phyloP scores from a whole-genome alignment of 2,888 invertebrate genomes.

The Acrobasis repandana region DNA sequence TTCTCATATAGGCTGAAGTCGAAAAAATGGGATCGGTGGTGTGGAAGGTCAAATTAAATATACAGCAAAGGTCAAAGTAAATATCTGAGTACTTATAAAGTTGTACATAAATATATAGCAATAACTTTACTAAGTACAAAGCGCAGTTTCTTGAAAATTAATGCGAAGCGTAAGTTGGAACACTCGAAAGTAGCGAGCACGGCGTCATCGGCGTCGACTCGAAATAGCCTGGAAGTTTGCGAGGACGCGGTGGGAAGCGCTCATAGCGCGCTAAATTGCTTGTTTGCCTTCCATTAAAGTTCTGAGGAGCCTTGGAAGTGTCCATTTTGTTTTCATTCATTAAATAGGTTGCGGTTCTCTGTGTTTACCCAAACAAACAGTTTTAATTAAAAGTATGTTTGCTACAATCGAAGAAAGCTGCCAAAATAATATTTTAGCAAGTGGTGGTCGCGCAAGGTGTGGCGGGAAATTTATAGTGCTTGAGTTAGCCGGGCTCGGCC shows the following conservation, averaged over 20 bases:
- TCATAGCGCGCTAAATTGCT: conserved; percentile 45
- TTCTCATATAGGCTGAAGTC: too few relatives aligned
- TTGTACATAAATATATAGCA: background rate
- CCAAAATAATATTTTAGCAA: conserved; percentile 39
- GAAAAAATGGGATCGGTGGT: too few relatives aligned
- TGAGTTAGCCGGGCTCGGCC: conserved; percentile 40
- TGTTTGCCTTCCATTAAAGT: conserved; percentile 48
- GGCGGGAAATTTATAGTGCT: conserved; percentile 54
- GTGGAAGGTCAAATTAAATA: too few relatives aligned
- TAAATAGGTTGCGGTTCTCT: background rate
- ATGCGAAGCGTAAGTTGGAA: conserved; percentile 9
- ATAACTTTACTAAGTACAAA: conserved; percentile 10
- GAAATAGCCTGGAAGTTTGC: conserved; percentile 42
- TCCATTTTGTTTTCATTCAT: conserved; percentile 19
- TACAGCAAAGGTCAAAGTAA: background rate
- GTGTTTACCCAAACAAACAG: conserved; percentile 1
- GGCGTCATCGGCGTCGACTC: conserved; percentile 33
- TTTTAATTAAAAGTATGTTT: background rate
- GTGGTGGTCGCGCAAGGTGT: conserved; percentile 43
- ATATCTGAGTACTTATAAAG: background rate
- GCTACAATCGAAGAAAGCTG: conserved; percentile 32
- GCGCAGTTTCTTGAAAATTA: conserved; percentile 26
- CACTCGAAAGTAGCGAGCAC: conserved; percentile 9
- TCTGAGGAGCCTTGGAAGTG: conserved; percentile 26
- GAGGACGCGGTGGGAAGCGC: conserved; percentile 34